Base-by-base conservation (phyloP, 2,797 vertebrate species). In the Peromyscus melanophrys region DNA sequence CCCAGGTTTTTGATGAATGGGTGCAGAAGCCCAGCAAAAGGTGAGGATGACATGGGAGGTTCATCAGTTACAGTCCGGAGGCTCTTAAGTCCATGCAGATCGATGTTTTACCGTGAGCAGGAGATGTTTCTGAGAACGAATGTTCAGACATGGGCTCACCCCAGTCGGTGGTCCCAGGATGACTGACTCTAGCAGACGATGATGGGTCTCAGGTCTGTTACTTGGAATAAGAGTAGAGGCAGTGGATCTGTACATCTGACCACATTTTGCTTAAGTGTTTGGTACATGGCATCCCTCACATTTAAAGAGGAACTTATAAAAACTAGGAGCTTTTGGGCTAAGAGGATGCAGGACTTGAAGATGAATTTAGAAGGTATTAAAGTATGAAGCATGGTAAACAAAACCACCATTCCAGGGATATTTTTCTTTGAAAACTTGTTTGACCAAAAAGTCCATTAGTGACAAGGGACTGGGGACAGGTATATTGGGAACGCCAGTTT, bases 41-140 rank as follows among this genome's bases (percentile, higher is more conserved):
- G 23, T 34, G 4, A 31, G 55, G n/a, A 3, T 7, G 10, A 21
- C 3, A 0, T 52, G 63, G 52, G 43, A 63, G 77, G 34, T 1
- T 1, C 1, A 0, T 43, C 13, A 19, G 4, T 43, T 31, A 37
- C 67, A 21, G 11, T 12, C 61, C 31, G 43, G 11, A 34, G 14
- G 4, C 9, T 4, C 49, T 16, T 14, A 2, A 0, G 21, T 10
- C 6, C 10, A 19, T 1, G 0, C 2, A 29, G 27, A 10, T 23
- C 43, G 1, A 0, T 59, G 43, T 55, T 76, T 63, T 21, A 71
- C 75, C 19, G 10, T 3, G 19, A 40, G 25, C 10, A 2, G 17
- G 9, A 14, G 5, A 55, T 11, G 52, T 23, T 69, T 43, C 27
- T 25, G 12, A 31, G 57, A 46, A 21, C 17, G 63, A 16, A 61